phyloP scores from a whole-genome alignment of 2,113 vertebrate genomes.

The Larimichthys polyactis region DNA sequence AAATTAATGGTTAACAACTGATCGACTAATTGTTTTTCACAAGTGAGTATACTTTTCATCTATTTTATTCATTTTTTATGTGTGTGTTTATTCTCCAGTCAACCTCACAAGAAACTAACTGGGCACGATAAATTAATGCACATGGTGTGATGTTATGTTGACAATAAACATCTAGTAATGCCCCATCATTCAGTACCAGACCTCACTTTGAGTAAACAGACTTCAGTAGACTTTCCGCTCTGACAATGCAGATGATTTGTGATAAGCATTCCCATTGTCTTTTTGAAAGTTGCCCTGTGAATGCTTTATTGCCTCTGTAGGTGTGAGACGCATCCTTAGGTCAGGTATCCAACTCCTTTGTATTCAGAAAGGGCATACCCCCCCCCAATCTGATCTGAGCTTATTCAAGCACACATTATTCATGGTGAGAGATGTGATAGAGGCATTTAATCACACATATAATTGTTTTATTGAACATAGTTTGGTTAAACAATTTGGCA shows the following conservation, averaged over 20 bases:
- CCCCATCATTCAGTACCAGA: constrained; percentile 16
- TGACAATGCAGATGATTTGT: constrained; percentile 25
- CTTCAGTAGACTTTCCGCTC: constrained; percentile 4
- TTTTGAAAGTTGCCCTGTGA: constrained; percentile 28
- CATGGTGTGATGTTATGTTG: background rate
- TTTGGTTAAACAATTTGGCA: background rate
- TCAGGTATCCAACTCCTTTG: constrained; percentile 12
- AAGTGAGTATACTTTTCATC: too few species aligned
- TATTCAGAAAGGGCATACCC: constrained; percentile 4
- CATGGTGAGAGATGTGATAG: background rate
- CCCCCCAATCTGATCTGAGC: background rate
- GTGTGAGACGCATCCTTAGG: constrained; percentile 32
- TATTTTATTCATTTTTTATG: background rate
- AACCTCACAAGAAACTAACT: background rate
- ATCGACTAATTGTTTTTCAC: background rate
- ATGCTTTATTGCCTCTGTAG: constrained; percentile 43
- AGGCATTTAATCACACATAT: background rate
- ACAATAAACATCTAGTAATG: constrained; percentile 16
- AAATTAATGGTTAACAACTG: too few species aligned
- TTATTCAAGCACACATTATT: background rate
- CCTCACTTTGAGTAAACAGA: constrained; percentile 22
- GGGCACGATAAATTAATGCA: background rate
- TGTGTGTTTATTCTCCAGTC: background rate
- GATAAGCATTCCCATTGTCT: constrained; percentile 56
- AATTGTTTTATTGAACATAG: background rate